A percentile compares a stretch with the other conserved stretches of the same genome.
These are phyloP conservation scores for Copidosoma floridanum DNA, from an alignment of 1,140 invertebrate species.

Conservation along the genomic window DNA sequence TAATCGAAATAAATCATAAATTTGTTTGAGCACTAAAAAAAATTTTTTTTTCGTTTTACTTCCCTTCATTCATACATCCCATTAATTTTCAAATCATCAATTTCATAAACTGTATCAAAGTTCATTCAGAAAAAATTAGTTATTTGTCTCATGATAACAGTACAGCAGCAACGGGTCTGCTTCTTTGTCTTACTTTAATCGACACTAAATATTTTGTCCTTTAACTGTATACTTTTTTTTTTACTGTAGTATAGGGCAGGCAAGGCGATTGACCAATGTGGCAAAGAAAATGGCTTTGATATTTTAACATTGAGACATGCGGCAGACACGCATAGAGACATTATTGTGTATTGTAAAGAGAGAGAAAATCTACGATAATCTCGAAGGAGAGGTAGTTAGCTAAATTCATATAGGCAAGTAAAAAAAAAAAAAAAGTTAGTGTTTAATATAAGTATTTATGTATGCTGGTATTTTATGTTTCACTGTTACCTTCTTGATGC, in stretches of 20 bases:
- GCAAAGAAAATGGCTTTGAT: slow-evolving; percentile 28
- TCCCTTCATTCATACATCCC: slow-evolving; percentile 24
- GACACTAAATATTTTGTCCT: slow-evolving; percentile 1
- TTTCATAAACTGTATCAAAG: slow-evolving; percentile 1
- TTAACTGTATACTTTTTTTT: too few relatives aligned
- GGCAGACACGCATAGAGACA: slow-evolving; percentile 49
- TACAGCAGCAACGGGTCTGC: neutral
- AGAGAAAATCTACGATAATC: slow-evolving; percentile 15
- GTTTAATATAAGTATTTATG: neutral
- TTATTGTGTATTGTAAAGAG: slow-evolving; percentile 11
- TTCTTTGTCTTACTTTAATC: slow-evolving; percentile 7
- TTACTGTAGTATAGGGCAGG: too few relatives aligned
- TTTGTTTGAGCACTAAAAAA: slow-evolving; percentile 23
- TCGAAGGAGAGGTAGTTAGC: slow-evolving; percentile 16
- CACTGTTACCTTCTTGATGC: neutral
- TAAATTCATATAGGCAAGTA: neutral
- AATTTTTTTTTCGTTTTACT: slow-evolving; percentile 14
- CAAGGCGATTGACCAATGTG: slow-evolving; percentile 27
- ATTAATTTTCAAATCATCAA: slow-evolving; percentile 20
- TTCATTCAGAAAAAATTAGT: slow-evolving; percentile 8
- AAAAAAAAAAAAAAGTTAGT: neutral
- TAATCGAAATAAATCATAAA: too few relatives aligned
- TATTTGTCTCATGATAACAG: too few relatives aligned
- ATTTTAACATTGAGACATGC: slow-evolving; percentile 41
- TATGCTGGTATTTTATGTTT: slow-evolving; percentile 8